Evolutionary conservation across 2,888 invertebrate genomes (phyloP), one percentile per base, ranked within the genome.

Genomic region (Hermaeophaga mercurialis): DNA sequence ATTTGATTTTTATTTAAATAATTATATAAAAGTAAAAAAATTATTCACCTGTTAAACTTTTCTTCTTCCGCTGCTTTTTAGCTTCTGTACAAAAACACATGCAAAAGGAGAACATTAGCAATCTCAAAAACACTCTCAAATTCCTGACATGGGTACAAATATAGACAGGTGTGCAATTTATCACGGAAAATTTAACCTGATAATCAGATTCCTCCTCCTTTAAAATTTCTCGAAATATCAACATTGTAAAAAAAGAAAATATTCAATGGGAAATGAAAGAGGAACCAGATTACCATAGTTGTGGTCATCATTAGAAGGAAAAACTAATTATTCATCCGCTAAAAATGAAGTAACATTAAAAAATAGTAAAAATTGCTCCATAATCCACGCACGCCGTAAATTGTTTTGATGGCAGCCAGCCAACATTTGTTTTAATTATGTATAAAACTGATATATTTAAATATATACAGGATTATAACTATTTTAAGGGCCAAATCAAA

Each of bases 11-110:
- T 60, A 60, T 61, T 62, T 64, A 64, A 56, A 53, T 59, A 53
- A 61, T 65, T 69, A 71, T 68, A 67, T 61, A 66, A 70, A 69
- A 71, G 68, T 69, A 73, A 73, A 74, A 79, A 79, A 79, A 79
- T 75, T 78, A 84, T 85, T 91, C 90, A 92, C 91, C 91, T 85
- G 90, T 83, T 80, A 90, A 81, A 80, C 91, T 92, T 86, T 92
- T 93, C 86, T 91, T 91, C 86, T 90, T 89, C 86, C 89, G 88
- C 85, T 90, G 90, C 89, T 93, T 93, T 91, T 93, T 94, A 86
- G 91, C 91, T 87, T 94, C 93, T 94, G 83, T 82, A 82, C 77
- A 79, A 79, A 79, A 78, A 79, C 75, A 79, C 80, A 80, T 80
- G 79, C 79, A 80, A 79, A 79, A 78, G 77, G 76, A 78, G 72